Base-by-base conservation (phyloP, 1,140 invertebrate species). In the Penaeus vannamei region DNA sequence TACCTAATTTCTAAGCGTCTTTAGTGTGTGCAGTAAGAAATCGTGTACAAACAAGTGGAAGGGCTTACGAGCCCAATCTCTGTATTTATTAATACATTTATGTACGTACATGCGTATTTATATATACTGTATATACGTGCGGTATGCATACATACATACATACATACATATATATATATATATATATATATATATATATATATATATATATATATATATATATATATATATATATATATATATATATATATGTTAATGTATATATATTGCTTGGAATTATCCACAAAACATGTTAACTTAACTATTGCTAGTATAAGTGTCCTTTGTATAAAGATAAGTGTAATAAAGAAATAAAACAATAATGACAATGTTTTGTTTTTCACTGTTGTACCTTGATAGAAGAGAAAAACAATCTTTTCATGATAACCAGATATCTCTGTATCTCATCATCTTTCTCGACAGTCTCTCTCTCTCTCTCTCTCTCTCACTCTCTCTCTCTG, bases 141-240 rank as follows among this genome's bases (percentile, higher is more conserved):
- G 23, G 1, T 42, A 26, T 53, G 59, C 59, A 53, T 22, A 46
- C 5, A 46, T 20, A 20, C 59, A 23, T 22, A 81, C 7, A 42
- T 62, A 64, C 32, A 64, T 62, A 84, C 32, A 84, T 62, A 84
- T 36, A 84, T 66, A 84, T 66, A 84, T 66, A 84, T 66, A 84
- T 66, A 84, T 62, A 84, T 62, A 84, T 62, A 84, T 62, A 84
- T 62, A 84, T 84, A 84, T 84, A 84, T 84, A 84, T 84, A 84
- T 84, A 84, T 84, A 84, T 84, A 84, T 84, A 84, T 66, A 84
- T 84, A 84, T 84, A 84, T 84, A 84, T 83, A 83, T 83, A 83
- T 83, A 83, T 83, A 83, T 83, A 62, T 62, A 83, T 61, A 61
- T 83, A 83, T 61, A 83, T 83, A 62, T 83, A 83, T 83, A 83